A percentile compares a stretch with the other conserved stretches of the same genome.
Evolutionary conservation across 1,140 invertebrate species (phyloP).

Genomic region (Venturia canescens): DNA sequence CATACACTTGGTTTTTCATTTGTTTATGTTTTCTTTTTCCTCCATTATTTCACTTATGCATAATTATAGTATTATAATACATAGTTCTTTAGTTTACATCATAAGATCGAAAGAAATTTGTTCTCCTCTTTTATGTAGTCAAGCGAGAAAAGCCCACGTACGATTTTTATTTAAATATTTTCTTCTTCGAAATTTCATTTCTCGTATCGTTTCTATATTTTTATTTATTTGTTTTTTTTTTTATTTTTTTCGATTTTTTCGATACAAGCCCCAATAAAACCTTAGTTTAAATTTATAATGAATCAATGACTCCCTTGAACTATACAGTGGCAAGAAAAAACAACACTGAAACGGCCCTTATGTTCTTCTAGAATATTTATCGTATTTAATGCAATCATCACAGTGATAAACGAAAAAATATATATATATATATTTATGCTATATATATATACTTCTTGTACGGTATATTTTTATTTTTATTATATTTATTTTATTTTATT

Average conservation of each 20-base stretch:
- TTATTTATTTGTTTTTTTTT: no score
- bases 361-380: constrained; percentile 68
- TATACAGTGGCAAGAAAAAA: constrained; percentile 71
- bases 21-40: constrained; percentile 38
- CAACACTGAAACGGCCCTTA: constrained; percentile 72
- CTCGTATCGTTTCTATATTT: no score
- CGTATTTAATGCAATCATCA: constrained; percentile 72
- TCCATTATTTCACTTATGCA: constrained; percentile 50
- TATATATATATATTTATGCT: constrained; percentile 54
- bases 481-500: constrained; percentile 50
- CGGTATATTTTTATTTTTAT: constrained; percentile 56
- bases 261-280: constrained; percentile 58
- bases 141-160: constrained; percentile 64
- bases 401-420: constrained; percentile 76
- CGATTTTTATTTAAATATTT: constrained; percentile 52
- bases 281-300: constrained; percentile 55
- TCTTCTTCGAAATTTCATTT: constrained; percentile 21
- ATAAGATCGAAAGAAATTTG: constrained; percentile 64
- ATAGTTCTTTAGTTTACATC: constrained; percentile 64
- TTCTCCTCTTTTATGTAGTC: constrained; percentile 55
- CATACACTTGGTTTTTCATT: constrained; percentile 50
- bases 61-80: constrained; percentile 63
- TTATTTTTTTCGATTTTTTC: no score
- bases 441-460: constrained; percentile 67
- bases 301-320: constrained; percentile 53